Base-by-base conservation (phyloP, 2,113 vertebrate species). In the Microtus pennsylvanicus region DNA sequence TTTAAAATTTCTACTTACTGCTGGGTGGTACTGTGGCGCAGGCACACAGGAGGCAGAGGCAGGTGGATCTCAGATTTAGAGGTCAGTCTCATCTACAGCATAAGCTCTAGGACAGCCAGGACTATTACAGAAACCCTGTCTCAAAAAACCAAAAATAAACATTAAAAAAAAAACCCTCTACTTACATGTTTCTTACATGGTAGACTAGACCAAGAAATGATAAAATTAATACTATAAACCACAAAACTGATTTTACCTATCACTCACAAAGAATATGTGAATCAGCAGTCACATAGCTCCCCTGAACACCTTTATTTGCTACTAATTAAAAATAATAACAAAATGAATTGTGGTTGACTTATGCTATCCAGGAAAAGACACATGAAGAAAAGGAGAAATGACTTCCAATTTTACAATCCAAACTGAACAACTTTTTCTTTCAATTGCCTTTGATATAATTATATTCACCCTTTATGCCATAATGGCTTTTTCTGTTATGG, bases 191-290 rank as follows among this genome's bases (percentile, higher is more conserved):
- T 94, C 17, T 89, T 42, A 93, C 19, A 89, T 12, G 63, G 21
- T 7, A 67, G 21, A 90, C 72, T 72, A 95, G 13, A 75, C 28
- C 22, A 75, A 94, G 38, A 5, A 94, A 19, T 69, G 22, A 91
- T 33, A 96, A 90, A 96, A 65, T 80, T 47, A 35, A 28, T 77
- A 93, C 87, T 24, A 85, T 67, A 88, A 87, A 87, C 82, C 55
- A 87, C 1, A 93, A 89, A 95, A 96, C 52, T 74, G 21, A 89
- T 86, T 93, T 90, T 75, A 95, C 89, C 91, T 75, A 85, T 63
- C 78, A 95, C 42, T 87, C 82, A 94, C 13, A 83, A 95, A 93
- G 21, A 52, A 14, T 45, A 45, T 50, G 11, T 67, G 35, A 93
- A 90, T 58, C 17, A 85, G 47, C 45, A 93, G 7, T 85, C 74